Percentiles rank a stretch among this genome's conserved stretches.
phyloP scores from a whole-genome alignment of 2,113 vertebrate species.

The Pao palembangensis region DNA sequence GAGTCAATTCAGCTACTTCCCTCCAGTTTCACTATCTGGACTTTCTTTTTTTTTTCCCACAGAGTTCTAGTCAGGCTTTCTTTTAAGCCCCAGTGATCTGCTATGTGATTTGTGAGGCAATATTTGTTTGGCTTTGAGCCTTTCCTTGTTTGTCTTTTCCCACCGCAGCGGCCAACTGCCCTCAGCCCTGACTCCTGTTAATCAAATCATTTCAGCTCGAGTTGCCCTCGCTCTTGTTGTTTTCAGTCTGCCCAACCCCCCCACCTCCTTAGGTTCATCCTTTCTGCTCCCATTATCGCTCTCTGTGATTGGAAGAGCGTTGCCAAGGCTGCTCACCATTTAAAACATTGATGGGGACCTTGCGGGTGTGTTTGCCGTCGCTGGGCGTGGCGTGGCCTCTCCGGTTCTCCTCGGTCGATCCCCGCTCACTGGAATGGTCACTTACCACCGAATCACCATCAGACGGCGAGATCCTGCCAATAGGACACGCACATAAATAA shows the following conservation, averaged over 20 bases:
- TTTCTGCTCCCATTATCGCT: conserved; percentile 7
- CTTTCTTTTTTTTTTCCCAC: conserved; percentile 15
- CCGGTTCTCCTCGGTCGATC: conserved; percentile 79
- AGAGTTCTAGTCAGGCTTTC: conserved; percentile 18
- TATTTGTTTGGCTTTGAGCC: background rate
- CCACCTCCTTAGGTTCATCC: background rate
- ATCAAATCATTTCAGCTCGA: conserved; percentile 15
- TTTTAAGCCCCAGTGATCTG: conserved; percentile 4
- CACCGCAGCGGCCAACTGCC: background rate
- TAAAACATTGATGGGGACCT: conserved; percentile 75
- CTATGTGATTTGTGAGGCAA: conserved; percentile 1
- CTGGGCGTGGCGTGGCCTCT: conserved; percentile 68
- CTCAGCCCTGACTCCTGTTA: conserved; percentile 20
- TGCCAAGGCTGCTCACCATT: conserved; percentile 75
- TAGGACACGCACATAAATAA: conserved; percentile 55
- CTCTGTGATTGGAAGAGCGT: conserved; percentile 32
- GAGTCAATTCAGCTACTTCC: conserved; percentile 16
- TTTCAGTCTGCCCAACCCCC: conserved; percentile 20
- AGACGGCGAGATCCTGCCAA: conserved; percentile 85
- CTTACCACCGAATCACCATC: conserved; percentile 89
- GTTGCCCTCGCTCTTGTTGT: conserved; percentile 27
- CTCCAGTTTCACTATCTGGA: conserved; percentile 4
- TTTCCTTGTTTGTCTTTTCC: conserved; percentile 5
- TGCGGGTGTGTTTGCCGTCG: conserved; percentile 78
- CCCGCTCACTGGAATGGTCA: conserved; percentile 85